Percentiles rank a stretch among this genome's conserved stretches.
phyloP scores from a whole-genome alignment of 2,113 vertebrate species.

The Indri indri region DNA sequence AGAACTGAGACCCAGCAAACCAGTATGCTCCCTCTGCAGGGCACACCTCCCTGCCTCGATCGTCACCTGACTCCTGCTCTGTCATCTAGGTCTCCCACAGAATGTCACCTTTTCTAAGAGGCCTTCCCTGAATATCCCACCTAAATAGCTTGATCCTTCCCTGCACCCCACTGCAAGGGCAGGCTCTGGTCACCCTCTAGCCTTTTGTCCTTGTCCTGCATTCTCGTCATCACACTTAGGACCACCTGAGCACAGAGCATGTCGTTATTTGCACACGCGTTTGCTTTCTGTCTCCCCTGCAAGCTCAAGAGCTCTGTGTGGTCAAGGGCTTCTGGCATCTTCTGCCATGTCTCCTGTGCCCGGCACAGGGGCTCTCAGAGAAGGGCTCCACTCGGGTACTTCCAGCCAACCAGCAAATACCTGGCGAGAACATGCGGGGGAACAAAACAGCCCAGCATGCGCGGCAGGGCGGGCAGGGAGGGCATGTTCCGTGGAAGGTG shows the following conservation, averaged over 20 bases:
- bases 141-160: neutral
- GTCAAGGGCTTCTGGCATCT: neutral
- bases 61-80: neutral
- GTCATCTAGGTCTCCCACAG: neutral
- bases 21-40: neutral
- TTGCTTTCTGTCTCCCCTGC: neutral
- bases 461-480: neutral
- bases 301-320: neutral
- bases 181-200: neutral
- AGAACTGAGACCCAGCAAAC: neutral
- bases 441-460: neutral
- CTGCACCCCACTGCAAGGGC: too few species aligned
- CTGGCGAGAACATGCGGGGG: neutral
- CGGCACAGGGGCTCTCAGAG: neutral
- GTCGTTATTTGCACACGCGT: neutral
- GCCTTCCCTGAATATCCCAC: neutral
- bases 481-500: neutral
- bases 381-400: neutral
- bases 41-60: neutral
- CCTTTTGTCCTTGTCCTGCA: neutral
- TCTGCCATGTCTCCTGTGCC: neutral
- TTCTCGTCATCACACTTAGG: neutral
- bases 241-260: neutral
- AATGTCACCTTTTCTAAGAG: neutral
- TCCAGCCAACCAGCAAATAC: neutral